These are phyloP conservation scores for Hermatobates lingyangjiaoensis DNA, from an alignment of 1,140 invertebrate genomes.

Conservation along the genomic window DNA sequence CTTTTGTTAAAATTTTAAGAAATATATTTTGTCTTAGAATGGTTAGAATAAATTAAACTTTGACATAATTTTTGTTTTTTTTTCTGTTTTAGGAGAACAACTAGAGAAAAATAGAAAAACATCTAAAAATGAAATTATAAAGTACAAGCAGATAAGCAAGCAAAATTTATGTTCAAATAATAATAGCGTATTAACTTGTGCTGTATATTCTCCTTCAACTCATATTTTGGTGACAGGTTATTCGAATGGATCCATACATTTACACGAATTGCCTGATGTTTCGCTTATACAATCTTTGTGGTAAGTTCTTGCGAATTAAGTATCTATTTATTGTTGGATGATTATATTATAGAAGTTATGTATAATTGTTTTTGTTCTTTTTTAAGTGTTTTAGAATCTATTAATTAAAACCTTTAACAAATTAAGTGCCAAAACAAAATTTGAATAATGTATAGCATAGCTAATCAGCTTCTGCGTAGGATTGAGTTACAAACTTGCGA, in stretches of 20 bases:
- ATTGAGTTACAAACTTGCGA: no score
- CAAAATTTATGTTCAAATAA: conserved; percentile 54
- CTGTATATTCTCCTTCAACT: conserved; percentile 55
- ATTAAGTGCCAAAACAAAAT: no score
- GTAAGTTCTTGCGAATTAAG: conserved; percentile 22
- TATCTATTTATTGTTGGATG: background rate
- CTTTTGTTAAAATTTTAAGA: no score
- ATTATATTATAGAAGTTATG: background rate
- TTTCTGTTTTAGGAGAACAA: conserved; percentile 23
- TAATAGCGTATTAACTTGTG: conserved; percentile 45
- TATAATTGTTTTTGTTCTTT: no score
- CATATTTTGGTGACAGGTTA: conserved; percentile 69
- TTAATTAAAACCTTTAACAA: no score
- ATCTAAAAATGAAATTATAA: conserved; percentile 24
- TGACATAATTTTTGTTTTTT: no score
- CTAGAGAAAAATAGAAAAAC: conserved; percentile 24
- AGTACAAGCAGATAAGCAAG: conserved; percentile 43
- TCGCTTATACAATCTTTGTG: conserved; percentile 77
- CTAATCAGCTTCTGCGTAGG: no score
- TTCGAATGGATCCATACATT: conserved; percentile 61
- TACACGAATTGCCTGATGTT: conserved; percentile 84
- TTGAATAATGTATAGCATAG: no score
- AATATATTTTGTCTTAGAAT: no score
- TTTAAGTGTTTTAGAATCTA: no score
- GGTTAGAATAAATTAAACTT: no score